Base-by-base conservation (phyloP, 1,140 invertebrate genomes). In the Cydia amplana region DNA sequence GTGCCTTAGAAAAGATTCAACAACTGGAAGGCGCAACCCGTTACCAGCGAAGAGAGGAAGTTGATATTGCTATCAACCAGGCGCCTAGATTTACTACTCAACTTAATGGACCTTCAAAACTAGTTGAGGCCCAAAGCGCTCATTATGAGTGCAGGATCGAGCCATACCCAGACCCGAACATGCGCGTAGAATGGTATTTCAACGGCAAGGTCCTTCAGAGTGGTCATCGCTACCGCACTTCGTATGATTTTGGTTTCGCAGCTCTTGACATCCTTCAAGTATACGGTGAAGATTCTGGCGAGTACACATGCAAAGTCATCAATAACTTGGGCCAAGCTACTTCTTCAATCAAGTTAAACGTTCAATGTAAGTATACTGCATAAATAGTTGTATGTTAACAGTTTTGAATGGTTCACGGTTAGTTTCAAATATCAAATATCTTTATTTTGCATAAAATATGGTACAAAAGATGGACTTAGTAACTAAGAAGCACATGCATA, bases 71-170 rank as follows among this genome's bases (percentile, higher is more conserved):
- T 12, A 95, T 98, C 0, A 98, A 95, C 43, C 96, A 97, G 86
- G 95, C 96, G 74, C 98, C 98, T 2, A 94, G 95, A 65, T 99
- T 99, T 83, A 95, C 96, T 1, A 97, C 97, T 18, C 95, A 97
- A 90, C 90, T 98, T 18, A 97, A 97, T 85, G 97, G 97, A 23
- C 97, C 97, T 16, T 95, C 94, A 28, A 95, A 95, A 77, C 91
- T 98, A 40, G 93, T 96, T 43, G 98, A 98, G 93, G 97, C 97
- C 1, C 96, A 98, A 93, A 98, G 96, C 85, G 97, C 97, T 73
- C 98, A 98, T 86, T 99, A 99, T 90, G 98, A 99, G 93, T 99
- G 98, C 83, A 95, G 97, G 67, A 97, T 99, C 82, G 97, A 99
- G 82, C 99, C 99, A 51, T 97, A 98, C 85, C 98, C 98, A 10